Evolutionary conservation across 1,140 invertebrate species (phyloP).

Genomic region (Drosophila ogumai): DNA sequence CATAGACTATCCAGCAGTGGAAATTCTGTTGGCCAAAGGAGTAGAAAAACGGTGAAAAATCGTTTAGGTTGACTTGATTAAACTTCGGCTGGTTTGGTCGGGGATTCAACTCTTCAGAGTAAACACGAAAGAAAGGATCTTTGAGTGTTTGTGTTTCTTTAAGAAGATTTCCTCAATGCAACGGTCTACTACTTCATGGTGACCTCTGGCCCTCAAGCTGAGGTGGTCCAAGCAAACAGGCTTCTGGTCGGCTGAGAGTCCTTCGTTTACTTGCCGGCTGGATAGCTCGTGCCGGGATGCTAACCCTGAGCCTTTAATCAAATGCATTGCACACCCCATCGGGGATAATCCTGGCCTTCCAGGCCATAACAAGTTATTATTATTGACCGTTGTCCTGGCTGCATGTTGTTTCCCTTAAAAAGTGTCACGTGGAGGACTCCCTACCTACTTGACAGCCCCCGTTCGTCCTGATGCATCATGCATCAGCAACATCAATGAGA

Average conservation of each 20-base stretch:
- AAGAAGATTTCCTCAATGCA: conserved; percentile 2
- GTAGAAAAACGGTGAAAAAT: conserved; percentile 6
- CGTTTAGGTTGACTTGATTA: conserved; percentile 22
- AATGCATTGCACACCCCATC: conserved; percentile 59
- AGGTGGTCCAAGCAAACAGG: conserved; percentile 28
- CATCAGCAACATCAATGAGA: conserved; percentile 78
- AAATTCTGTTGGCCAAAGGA: conserved; percentile 8
- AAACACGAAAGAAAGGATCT: conserved; percentile 1
- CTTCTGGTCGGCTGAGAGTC: conserved; percentile 34
- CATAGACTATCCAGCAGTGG: conserved; percentile 57
- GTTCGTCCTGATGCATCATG: conserved; percentile 40
- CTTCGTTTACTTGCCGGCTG: conserved; percentile 20
- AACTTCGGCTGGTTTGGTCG: background rate
- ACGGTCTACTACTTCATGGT: conserved; percentile 2
- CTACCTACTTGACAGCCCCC: conserved; percentile 9
- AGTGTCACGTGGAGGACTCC: conserved; percentile 64
- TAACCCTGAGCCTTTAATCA: conserved; percentile 70
- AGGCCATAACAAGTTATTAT: conserved; percentile 59
- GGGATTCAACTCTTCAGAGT: background rate
- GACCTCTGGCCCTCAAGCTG: conserved; percentile 26
- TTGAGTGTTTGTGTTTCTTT: background rate
- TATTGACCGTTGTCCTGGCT: conserved; percentile 43
- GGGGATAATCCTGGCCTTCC: conserved; percentile 33
- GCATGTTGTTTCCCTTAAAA: conserved; percentile 67
- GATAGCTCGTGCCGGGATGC: conserved; percentile 38